Evolutionary conservation across 2,888 invertebrate genomes (phyloP).

Genomic region (Eledona agricola): DNA sequence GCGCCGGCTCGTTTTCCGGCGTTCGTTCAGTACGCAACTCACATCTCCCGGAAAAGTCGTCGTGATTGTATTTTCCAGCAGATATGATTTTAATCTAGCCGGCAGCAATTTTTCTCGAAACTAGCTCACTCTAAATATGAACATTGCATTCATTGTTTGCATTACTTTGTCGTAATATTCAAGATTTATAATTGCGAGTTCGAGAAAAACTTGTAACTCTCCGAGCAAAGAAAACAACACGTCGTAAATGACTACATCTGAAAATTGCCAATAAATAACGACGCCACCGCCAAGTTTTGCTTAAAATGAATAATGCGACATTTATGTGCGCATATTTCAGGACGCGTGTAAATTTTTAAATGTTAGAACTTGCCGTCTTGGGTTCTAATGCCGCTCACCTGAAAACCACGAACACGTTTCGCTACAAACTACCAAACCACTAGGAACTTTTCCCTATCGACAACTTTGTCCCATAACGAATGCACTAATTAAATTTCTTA

Average conservation of each 20-base stretch:
- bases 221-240: constrained; percentile 4
- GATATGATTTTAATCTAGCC: no score
- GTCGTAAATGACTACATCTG: constrained; percentile 13
- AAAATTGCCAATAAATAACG: constrained; percentile 23
- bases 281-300: constrained; percentile 11
- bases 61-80: no score
- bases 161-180: constrained; percentile 5
- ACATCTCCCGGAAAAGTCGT: no score
- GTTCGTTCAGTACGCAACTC: no score
- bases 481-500: constrained; percentile 25
- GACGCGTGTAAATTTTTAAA: constrained; percentile 18
- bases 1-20: no score
- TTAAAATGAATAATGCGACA: constrained; percentile 21
- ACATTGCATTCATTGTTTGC: constrained; percentile 4
- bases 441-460: constrained; percentile 33
- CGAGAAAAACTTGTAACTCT: neutral
- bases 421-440: constrained; percentile 33
- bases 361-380: neutral
- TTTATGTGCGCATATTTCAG: constrained; percentile 23
- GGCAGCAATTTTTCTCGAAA: neutral
- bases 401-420: constrained; percentile 21
- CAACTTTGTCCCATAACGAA: constrained; percentile 21
- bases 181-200: constrained; percentile 4
- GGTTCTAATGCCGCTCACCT: constrained; percentile 10
- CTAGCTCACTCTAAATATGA: constrained; percentile 2